Conservation (phyloP, 2,888 invertebrate species). For the Pyralis farinalis region DNA sequence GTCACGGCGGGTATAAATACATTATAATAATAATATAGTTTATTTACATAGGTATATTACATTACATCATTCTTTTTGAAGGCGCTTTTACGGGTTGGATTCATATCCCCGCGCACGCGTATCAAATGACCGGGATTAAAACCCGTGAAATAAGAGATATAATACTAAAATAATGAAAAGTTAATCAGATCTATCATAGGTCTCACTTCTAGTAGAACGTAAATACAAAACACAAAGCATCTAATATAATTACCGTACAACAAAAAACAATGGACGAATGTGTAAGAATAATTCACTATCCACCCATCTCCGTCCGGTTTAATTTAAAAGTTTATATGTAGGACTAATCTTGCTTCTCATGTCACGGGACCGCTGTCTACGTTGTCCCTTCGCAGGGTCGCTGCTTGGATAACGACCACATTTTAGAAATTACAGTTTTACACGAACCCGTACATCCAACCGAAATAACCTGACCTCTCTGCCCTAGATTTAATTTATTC, state of each 20-base stretch:
- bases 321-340: constrained; percentile 60
- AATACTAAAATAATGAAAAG: no score
- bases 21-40: no score
- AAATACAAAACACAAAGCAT: constrained; percentile 20
- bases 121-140: no score
- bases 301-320: constrained; percentile 32
- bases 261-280: constrained; percentile 35
- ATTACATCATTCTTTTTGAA: no score
- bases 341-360: constrained; percentile 50
- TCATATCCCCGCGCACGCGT: no score
- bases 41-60: no score
- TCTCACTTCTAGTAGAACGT: neutral
- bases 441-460: constrained; percentile 26
- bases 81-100: no score
- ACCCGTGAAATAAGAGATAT: no score
- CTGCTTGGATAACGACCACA: constrained; percentile 52
- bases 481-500: constrained; percentile 9
- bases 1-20: no score
- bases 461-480: constrained; percentile 17
- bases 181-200: no score
- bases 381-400: constrained; percentile 32
- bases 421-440: constrained; percentile 50
- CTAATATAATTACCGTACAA: constrained; percentile 36
- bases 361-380: constrained; percentile 44
- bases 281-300: constrained; percentile 28